phyloP scores from a whole-genome alignment of 92 coral and sea anemone genomes.

The Porites divaricata region DNA sequence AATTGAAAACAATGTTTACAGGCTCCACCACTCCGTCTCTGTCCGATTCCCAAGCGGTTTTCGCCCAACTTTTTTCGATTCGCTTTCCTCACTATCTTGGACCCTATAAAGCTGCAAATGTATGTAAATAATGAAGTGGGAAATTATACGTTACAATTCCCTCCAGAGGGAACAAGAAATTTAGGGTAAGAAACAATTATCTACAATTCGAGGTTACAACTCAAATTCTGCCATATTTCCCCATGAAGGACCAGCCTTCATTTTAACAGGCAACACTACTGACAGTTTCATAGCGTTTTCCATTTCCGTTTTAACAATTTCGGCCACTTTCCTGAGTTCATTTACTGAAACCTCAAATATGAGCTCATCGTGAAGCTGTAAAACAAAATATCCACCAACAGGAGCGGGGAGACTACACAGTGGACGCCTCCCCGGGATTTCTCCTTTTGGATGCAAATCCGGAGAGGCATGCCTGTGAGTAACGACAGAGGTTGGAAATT shows the following conservation, averaged over 20 bases:
- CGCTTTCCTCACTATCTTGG: too few species aligned
- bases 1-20: too few species aligned
- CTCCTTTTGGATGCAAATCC: slow-evolving; percentile 29
- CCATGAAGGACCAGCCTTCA: slow-evolving; percentile 98
- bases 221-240: slow-evolving; percentile 89
- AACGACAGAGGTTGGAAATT: slow-evolving; percentile 70
- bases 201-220: slow-evolving; percentile 30
- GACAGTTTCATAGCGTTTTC: slow-evolving; percentile 88
- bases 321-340: slow-evolving; percentile 80
- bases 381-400: slow-evolving; percentile 83
- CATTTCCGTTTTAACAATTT: slow-evolving; percentile 89
- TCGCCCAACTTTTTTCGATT: too few species aligned
- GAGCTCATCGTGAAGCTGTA: slow-evolving; percentile 95
- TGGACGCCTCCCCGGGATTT: slow-evolving; percentile 54
- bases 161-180: background rate
- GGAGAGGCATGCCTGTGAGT: slow-evolving; percentile 76
- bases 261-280: slow-evolving; percentile 86
- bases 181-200: background rate
- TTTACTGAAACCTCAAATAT: slow-evolving; percentile 84
- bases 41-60: too few species aligned
- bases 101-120: background rate
- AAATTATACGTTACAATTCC: background rate
- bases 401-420: slow-evolving; percentile 59
- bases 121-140: background rate
- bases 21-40: too few species aligned